Evolutionary conservation across 1,140 invertebrate genomes (phyloP), one percentile per base, ranked within the genome.

Genomic region (Rhyacophila brunnea): DNA sequence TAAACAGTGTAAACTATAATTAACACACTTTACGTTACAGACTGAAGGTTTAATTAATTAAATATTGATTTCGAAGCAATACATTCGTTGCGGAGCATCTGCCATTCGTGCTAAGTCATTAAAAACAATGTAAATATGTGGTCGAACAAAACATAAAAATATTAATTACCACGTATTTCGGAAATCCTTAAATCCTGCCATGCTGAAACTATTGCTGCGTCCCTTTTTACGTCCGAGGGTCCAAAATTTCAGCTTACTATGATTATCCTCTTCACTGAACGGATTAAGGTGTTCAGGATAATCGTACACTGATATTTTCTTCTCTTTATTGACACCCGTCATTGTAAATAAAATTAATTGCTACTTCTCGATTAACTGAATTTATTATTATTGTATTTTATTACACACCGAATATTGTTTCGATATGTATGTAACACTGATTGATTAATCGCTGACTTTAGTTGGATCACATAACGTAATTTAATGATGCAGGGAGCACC

Each of bases 231-330:
- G 68, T 17, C 74, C 71, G 55, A 80, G 68, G 9, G 76, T 79
- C 80, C 80, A 83, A 67, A 83, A 83, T 20, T 80, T 66, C 23
- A 83, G 76, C 58, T 79, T 80, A 56, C 78, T 81, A 58, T 83
- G 81, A 62, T 84, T 80, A 58, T 84, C 80, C 42, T 85, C 85
- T 58, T 88, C 86, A 58, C 81, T 80, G 71, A 88, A 88, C 3
- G 86, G 86, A 74, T 88, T 87, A 35, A 88, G 73, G 68, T 87
- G 85, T 68, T 87, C 86, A 14, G 86, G 86, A 71, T 88, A 88
- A 70, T 87, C 81, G 70, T 86, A 79, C 54, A 71, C 55, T 10
- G 69, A 70, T n/a, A 36, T 7, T 69, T 74, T 78, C 51, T 54
- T 61, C 40, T 36, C 56, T 17, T 36, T 34, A n/a, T 13, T 42